Base-by-base conservation (phyloP, 2,113 vertebrate genomes). In the Perca fluviatilis region DNA sequence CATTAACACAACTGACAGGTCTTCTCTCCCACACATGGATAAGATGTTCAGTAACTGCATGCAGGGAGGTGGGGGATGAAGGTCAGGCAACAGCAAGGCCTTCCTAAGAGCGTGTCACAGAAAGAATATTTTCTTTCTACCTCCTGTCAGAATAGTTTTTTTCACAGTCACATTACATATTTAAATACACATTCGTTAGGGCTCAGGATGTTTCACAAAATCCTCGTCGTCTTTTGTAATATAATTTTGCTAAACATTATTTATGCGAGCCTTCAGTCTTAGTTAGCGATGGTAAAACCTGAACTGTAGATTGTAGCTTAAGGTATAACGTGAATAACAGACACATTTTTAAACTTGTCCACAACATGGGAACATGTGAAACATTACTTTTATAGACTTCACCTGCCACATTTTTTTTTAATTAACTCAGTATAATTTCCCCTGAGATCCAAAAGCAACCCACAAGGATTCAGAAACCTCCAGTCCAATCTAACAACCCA, bases 401-500 rank as follows among this genome's bases (percentile, higher is more conserved):
- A 58, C 54, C 58, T 60, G 72, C 40, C 60, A 57, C 58, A 21
- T 68, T 65, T 65, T 8, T 79, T 74, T 88, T 83, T 80, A 90
- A 93, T 90, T 76, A 93, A 87, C 82, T 66, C 61, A 8, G 70
- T 58, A 51, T 91, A 94, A 95, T 95, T 94, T 94, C 93, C 89
- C 92, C 56, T 53, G 88, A 77, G 90, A 86, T 79, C 36, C 23
- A 70, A 62, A 77, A 66, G 69, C 80, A 82, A 16, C 85, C 90
- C 87, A 90, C 91, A 54, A 46, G 16, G 78, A 79, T 65, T 71
- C 62, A 63, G 43, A 85, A 62, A 64, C 58, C 47, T 54, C 43
- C 46, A 58, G 27, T 72, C 68, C 16, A 79, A n/a, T 46, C 6
- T 57, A 7, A 72, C 82, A 82, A 66, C 92, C 91, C 77, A 89